Conservation (phyloP, 2,888 invertebrate genomes). For the Azorinus chamasolen region DNA sequence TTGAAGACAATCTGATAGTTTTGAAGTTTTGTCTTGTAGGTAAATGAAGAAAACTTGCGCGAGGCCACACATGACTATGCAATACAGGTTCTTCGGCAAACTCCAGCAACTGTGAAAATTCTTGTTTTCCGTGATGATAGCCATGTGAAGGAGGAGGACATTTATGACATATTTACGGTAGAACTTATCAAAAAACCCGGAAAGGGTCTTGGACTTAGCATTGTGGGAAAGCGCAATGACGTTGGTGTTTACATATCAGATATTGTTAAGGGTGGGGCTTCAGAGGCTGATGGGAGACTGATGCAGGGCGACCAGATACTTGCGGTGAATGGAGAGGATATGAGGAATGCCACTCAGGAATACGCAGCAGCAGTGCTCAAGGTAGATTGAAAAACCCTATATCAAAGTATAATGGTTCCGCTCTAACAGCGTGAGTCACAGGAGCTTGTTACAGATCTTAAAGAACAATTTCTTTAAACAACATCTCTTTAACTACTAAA, state of each 20-base stretch:
- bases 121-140: constrained; percentile 91
- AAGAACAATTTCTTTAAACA: too few species aligned
- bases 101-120: constrained; percentile 93
- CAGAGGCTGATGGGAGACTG: constrained; percentile 94
- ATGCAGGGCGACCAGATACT: constrained; percentile 97
- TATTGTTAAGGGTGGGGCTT: constrained; percentile 95
- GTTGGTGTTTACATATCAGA: constrained; percentile 96
- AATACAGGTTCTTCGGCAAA: constrained; percentile 90
- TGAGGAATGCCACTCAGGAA: constrained; percentile 89
- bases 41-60: constrained; percentile 92
- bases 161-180: constrained; percentile 89
- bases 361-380: constrained; percentile 96
- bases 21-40: constrained; percentile 86
- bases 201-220: constrained; percentile 91
- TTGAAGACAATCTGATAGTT: too few species aligned
- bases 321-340: constrained; percentile 95
- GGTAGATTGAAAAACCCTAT: too few species aligned
- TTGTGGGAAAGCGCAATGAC: constrained; percentile 91
- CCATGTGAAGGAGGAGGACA: constrained; percentile 88
- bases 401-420: too few species aligned
- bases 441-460: background rate
- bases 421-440: too few species aligned
- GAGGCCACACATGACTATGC: constrained; percentile 95
- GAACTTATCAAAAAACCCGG: constrained; percentile 95
- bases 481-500: too few species aligned